Base-by-base conservation (phyloP, 2,888 invertebrate genomes). In the Hirtodrosophila duncani region DNA sequence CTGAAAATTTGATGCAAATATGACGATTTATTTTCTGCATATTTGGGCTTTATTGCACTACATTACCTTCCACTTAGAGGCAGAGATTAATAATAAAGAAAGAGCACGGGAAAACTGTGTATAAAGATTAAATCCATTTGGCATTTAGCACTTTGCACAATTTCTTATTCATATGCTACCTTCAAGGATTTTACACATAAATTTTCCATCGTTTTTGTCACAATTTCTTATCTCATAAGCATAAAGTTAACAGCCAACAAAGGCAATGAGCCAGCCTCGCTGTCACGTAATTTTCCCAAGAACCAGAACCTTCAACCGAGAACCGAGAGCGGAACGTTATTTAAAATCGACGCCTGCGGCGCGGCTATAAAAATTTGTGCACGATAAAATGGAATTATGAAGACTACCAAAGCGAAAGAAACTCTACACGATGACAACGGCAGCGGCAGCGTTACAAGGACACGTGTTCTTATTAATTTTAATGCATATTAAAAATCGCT, bases 381-480 rank as follows among this genome's bases (percentile, higher is more conserved):
- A 64, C 72, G 78, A 77, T 74, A 74, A 74, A 74, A 72, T 50
- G 78, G 74, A 69, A 77, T 72, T 72, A 72, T 72, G 63, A 67
- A 60, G 58, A 61, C 48, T 60, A 48, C 34, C 41, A 17, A 27
- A 7, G 29, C 10, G 29, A 30, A 13, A 34, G 10, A 9, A 8
- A 10, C 7, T 5, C 37, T n/a, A 14, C 51, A 37, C 8, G 2
- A 30, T 4, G 21, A 20, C n/a, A n/a, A n/a, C n/a, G n/a, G n/a
- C n/a, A n/a, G 17, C 9, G 9, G 8, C 31, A 14, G 14, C 31
- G 13, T 24, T 11, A 51, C 13, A 20, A 10, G 42, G 67, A 79
- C 75, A 75, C 79, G 79, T 75, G 79, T 75, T 75, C 79, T 79
- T 75, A 75, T 75, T 75, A 79, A 78, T 75, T 75, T 75, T 71